Percentiles rank a stretch among this genome's conserved stretches.
Evolutionary conservation across 64 coral and sea anemone species (phyloP).

Genomic region (Dendrophyllia cribrosa): DNA sequence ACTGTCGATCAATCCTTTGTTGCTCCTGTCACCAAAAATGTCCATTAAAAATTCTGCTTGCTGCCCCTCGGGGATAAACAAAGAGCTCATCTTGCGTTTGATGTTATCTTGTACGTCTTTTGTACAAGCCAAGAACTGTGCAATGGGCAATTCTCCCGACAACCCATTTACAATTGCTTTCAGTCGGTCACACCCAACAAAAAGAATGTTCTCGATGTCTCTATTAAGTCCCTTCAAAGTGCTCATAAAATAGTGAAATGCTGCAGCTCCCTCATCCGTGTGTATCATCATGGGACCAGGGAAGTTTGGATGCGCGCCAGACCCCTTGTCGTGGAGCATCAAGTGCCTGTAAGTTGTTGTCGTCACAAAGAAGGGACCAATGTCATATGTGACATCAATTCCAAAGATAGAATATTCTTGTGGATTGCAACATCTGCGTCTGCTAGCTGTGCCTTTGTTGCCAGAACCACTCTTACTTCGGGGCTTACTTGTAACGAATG

Average conservation of each 20-base stretch:
- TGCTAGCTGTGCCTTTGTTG: conserved; percentile 16
- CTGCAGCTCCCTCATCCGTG: neutral
- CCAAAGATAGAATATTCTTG: conserved; percentile 25
- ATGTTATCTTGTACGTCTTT: conserved; percentile 44
- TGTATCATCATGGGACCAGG: conserved; percentile 58
- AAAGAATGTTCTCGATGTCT: conserved; percentile 14
- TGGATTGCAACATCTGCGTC: conserved; percentile 52
- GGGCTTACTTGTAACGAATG: conserved; percentile 43
- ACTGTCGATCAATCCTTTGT: conserved; percentile 37
- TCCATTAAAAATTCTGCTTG: conserved; percentile 1
- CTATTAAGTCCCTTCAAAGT: conserved; percentile 25
- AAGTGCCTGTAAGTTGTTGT: conserved; percentile 57
- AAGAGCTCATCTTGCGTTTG: conserved; percentile 12
- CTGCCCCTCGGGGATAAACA: conserved; percentile 15
- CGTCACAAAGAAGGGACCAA: conserved; percentile 44
- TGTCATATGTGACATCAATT: conserved; percentile 55
- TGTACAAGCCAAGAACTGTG: conserved; percentile 31
- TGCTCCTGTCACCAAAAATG: conserved; percentile 26
- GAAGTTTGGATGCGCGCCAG: neutral
- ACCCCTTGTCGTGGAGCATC: neutral
- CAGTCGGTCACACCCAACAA: conserved; percentile 28
- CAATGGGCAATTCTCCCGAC: neutral
- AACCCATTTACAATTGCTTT: neutral
- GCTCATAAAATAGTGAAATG: conserved; percentile 48
- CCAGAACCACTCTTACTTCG: conserved; percentile 19